Conservation (phyloP, 1,140 invertebrate species). For the Micrasema minimum region DNA sequence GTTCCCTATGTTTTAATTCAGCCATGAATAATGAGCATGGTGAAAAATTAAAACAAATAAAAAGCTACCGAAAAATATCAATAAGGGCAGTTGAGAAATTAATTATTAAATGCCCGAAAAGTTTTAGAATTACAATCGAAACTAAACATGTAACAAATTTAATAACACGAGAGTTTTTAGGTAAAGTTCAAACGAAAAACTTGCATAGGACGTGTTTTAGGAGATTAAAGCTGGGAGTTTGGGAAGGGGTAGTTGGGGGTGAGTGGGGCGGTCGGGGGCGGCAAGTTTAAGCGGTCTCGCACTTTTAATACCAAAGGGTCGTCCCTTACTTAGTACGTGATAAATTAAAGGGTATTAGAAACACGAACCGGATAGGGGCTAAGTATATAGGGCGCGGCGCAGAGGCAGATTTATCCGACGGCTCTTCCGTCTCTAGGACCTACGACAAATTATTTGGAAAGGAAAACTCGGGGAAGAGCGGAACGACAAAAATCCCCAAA, state of each 20-base stretch:
- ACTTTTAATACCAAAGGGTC: slow-evolving; percentile 51
- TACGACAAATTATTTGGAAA: slow-evolving; percentile 6
- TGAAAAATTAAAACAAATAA: too few species aligned
- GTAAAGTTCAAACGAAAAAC: slow-evolving; percentile 21
- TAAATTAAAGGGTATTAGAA: slow-evolving; percentile 52
- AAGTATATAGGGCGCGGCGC: slow-evolving; percentile 24
- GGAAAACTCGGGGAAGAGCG: background rate
- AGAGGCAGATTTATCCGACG: slow-evolving; percentile 15
- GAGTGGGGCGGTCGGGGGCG: slow-evolving; percentile 6
- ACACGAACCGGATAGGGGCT: slow-evolving; percentile 43
- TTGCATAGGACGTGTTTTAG: slow-evolving; percentile 39
- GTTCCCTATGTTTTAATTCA: background rate
- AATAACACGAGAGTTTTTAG: slow-evolving; percentile 21
- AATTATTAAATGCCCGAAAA: background rate
- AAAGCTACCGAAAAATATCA: too few species aligned
- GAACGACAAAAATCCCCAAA: too few species aligned
- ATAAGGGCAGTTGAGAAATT: too few species aligned
- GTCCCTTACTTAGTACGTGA: slow-evolving; percentile 50
- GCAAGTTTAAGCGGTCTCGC: slow-evolving; percentile 41
- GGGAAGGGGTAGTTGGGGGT: background rate
- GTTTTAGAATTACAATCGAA: slow-evolving; percentile 1
- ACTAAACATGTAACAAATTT: slow-evolving; percentile 7
- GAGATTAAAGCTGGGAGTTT: slow-evolving; percentile 28
- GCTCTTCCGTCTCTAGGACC: slow-evolving; percentile 11
- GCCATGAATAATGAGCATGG: background rate